Conservation (phyloP, 23 tunicate species). For the Styela clava region DNA sequence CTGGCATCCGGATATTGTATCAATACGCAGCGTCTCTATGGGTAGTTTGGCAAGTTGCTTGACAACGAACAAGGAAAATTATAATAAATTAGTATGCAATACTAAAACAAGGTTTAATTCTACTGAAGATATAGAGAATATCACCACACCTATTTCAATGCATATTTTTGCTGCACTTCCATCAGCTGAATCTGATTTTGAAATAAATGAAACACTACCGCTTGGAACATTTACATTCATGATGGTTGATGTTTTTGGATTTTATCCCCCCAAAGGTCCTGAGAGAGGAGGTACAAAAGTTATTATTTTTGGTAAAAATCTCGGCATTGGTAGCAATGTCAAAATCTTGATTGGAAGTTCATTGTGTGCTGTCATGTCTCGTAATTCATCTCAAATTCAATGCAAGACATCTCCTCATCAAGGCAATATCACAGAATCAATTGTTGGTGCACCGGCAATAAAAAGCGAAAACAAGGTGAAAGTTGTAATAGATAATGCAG, state of each 20-base stretch:
- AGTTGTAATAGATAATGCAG: constrained; percentile 45
- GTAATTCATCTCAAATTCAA: neutral
- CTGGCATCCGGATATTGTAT: neutral
- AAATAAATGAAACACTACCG: constrained; percentile 28
- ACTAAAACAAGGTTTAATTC: constrained; percentile 5
- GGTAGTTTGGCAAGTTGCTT: constrained; percentile 26
- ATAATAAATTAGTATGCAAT: constrained; percentile 25
- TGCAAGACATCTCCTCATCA: neutral
- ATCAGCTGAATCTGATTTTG: constrained; percentile 31
- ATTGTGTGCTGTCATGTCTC: constrained; percentile 16
- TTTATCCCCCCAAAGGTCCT: constrained; percentile 29
- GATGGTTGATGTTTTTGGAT: neutral
- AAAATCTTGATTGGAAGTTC: constrained; percentile 21
- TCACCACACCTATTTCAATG: constrained; percentile 15
- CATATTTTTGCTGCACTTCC: constrained; percentile 9
- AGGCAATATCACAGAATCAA: neutral
- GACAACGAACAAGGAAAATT: constrained; percentile 34
- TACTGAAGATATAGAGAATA: neutral
- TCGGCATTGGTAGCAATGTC: constrained; percentile 37
- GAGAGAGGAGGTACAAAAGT: constrained; percentile 43
- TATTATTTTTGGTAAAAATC: constrained; percentile 29
- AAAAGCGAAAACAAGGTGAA: neutral
- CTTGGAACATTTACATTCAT: constrained; percentile 26
- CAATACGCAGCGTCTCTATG: constrained; percentile 20
- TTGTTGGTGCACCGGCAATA: neutral